Evolutionary conservation across 2,888 invertebrate species (phyloP).

Genomic region (Tromatobia lineatoria): DNA sequence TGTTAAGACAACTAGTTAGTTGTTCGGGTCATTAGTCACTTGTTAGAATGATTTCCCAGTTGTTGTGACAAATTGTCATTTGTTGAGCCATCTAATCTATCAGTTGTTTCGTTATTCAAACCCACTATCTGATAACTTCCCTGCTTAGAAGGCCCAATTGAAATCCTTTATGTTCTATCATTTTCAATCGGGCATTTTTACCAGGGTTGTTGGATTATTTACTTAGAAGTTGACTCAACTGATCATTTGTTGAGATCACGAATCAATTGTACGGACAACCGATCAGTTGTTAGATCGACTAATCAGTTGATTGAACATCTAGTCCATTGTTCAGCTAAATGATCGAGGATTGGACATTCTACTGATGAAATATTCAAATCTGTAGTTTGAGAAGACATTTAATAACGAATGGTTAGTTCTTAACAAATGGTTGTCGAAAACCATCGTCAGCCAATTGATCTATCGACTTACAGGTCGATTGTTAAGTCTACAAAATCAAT

Average conservation of each 20-base stretch:
- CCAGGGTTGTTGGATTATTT: no score
- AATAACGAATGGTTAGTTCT: no score
- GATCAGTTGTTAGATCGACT: not conserved
- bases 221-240: no score
- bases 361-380: no score
- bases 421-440: not conserved
- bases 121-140: no score
- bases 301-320: not conserved
- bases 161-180: no score
- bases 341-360: no score
- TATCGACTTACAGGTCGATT: not conserved
- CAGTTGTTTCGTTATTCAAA: not conserved
- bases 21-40: not conserved
- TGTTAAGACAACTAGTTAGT: not conserved
- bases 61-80: not conserved
- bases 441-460: not conserved
- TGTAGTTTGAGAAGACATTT: not conserved
- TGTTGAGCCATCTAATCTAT: not conserved
- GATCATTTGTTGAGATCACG: not conserved
- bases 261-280: not conserved
- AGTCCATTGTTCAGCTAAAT: no score
- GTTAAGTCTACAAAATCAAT: not conserved
- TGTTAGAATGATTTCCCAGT: not conserved
- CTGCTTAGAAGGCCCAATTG: no score
- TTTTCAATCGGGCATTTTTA: no score